Evolutionary conservation across 2,113 vertebrate genomes (phyloP).

Genomic region (Orycteropus afer): DNA sequence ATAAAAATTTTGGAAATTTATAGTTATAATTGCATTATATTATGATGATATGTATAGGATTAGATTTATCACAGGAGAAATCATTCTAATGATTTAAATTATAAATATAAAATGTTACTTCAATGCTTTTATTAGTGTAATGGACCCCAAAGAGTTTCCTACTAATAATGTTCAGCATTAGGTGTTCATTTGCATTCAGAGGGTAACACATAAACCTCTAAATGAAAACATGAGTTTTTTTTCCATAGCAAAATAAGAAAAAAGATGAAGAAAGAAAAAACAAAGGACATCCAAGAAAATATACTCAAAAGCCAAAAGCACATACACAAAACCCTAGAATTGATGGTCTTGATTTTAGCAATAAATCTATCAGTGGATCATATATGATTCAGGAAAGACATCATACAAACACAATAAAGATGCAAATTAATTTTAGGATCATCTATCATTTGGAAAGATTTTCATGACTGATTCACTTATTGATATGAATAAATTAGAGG

Average conservation of each 20-base stretch:
- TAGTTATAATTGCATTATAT: too few species aligned
- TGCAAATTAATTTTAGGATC: not conserved
- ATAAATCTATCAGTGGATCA: not conserved
- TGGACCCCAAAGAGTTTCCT: not conserved
- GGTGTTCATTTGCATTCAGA: not conserved
- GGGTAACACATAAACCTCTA: not conserved
- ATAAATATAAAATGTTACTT: not conserved
- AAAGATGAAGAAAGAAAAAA: not conserved
- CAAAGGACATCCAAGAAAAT: not conserved
- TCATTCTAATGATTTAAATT: not conserved
- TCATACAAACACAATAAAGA: not conserved
- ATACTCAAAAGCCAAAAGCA: not conserved
- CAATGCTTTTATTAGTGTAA: not conserved
- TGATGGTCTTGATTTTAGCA: not conserved
- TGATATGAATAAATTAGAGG: not conserved
- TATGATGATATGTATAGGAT: not conserved
- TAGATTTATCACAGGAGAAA: not conserved
- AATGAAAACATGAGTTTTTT: not conserved
- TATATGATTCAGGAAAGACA: not conserved
- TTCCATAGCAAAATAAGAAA: not conserved
- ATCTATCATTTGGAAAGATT: not conserved
- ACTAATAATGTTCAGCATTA: not conserved
- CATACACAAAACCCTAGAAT: not conserved
- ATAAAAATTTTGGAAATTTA: not conserved
- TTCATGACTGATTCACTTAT: slow-evolving; percentile 1